Conservation (phyloP, 2,797 vertebrate species). For the Anabas testudineus region DNA sequence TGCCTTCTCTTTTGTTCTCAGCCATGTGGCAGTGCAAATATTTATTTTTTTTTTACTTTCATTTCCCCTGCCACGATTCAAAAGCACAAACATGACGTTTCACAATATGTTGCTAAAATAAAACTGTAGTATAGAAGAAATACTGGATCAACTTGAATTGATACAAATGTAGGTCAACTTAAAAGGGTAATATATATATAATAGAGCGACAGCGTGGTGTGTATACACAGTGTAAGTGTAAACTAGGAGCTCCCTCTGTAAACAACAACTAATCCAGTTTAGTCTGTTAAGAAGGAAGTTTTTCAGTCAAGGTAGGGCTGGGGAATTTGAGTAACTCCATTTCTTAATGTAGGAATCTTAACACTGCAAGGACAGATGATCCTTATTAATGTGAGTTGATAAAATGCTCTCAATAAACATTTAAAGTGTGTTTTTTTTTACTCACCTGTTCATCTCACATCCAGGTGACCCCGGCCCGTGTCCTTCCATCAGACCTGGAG, state of each 20-base stretch:
- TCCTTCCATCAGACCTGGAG: slow-evolving; percentile 55
- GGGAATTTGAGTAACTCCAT: neutral
- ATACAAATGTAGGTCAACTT: slow-evolving; percentile 3
- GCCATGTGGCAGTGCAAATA: neutral
- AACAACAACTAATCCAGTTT: slow-evolving; percentile 48
- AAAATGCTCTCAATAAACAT: neutral
- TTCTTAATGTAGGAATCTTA: neutral
- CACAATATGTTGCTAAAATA: neutral
- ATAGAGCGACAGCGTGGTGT: too few species aligned
- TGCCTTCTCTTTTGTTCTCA: neutral
- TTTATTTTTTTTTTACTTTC: slow-evolving; percentile 10
- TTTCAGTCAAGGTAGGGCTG: neutral
- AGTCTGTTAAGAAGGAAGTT: slow-evolving; percentile 5
- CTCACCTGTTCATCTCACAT: slow-evolving; percentile 65
- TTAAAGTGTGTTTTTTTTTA: neutral
- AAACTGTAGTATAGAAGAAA: neutral
- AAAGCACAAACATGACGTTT: neutral
- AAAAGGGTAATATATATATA: slow-evolving; percentile 5
- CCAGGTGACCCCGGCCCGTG: slow-evolving; percentile 26
- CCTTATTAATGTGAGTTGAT: too few species aligned
- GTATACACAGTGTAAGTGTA: slow-evolving; percentile 8
- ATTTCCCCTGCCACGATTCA: slow-evolving; percentile 2
- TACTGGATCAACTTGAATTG: neutral
- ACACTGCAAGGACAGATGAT: neutral
- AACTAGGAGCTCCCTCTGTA: slow-evolving; percentile 28